Conservation (phyloP, 92 coral and sea anemone species). For the Parazoanthus atlanticus region DNA sequence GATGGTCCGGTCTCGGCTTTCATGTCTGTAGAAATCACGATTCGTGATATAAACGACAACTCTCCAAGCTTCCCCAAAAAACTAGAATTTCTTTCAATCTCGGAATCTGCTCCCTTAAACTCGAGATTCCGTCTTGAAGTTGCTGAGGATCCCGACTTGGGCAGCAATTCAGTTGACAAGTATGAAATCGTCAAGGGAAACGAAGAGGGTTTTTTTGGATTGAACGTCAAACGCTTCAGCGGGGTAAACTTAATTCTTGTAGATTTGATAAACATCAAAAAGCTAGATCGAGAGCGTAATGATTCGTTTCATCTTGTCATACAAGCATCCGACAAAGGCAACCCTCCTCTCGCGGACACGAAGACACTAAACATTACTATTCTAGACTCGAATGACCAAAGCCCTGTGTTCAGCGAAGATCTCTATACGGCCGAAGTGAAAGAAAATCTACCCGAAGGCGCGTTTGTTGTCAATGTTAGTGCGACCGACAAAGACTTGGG, state of each 20-base stretch:
- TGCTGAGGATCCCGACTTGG: constrained; percentile 76
- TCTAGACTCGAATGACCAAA: constrained; percentile 82
- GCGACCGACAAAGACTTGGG: constrained; percentile 83
- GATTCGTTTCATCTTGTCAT: constrained; percentile 66
- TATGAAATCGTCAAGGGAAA: constrained; percentile 74
- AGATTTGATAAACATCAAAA: constrained; percentile 60
- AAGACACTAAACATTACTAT: constrained; percentile 68
- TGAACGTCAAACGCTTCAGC: constrained; percentile 59
- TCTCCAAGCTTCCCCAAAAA: constrained; percentile 63
- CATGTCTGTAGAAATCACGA: constrained; percentile 67
- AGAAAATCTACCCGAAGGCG: constrained; percentile 71
- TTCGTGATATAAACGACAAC: constrained; percentile 79
- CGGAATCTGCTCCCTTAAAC: constrained; percentile 76
- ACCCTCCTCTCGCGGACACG: constrained; percentile 66
- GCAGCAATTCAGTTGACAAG: constrained; percentile 72
- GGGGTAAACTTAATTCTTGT: constrained; percentile 56
- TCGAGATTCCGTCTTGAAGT: constrained; percentile 66
- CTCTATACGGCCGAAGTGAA: constrained; percentile 66
- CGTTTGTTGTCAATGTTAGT: constrained; percentile 68
- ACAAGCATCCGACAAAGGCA: constrained; percentile 78
- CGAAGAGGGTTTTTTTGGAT: constrained; percentile 65
- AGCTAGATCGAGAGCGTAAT: constrained; percentile 79
- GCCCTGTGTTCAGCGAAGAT: constrained; percentile 70
- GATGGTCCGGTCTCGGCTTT: constrained; percentile 46
- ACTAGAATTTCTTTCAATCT: constrained; percentile 60